These are phyloP conservation scores for Proteles cristata DNA, from an alignment of 2,113 vertebrate genomes.

Conservation along the genomic window DNA sequence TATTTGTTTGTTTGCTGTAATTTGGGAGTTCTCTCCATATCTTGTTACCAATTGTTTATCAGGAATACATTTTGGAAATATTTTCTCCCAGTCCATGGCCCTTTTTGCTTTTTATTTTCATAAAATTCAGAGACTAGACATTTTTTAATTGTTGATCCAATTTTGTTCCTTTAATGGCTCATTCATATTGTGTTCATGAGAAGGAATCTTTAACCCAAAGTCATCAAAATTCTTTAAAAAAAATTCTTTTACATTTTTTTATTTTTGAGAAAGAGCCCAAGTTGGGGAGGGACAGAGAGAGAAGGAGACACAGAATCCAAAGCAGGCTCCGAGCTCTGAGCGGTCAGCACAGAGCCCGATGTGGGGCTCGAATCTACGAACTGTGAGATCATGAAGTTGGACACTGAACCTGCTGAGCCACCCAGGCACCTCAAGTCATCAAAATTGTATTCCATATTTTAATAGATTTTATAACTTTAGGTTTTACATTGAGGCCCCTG, in stretches of 20 bases:
- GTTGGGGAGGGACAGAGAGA: too few relatives aligned
- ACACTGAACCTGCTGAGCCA: too few relatives aligned
- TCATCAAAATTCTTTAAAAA: not conserved
- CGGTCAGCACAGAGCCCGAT: too few relatives aligned
- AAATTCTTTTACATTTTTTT: too few relatives aligned
- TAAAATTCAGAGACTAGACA: not conserved
- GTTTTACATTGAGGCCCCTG: not conserved
- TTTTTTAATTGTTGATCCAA: not conserved
- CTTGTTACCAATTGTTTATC: not conserved
- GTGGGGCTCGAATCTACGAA: too few relatives aligned
- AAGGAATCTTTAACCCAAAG: not conserved
- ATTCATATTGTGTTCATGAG: not conserved
- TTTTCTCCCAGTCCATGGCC: not conserved
- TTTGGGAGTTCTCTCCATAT: not conserved
- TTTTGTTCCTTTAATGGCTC: not conserved
- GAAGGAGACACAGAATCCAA: too few relatives aligned
- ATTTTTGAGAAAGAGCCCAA: too few relatives aligned
- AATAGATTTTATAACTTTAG: not conserved
- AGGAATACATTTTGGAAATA: not conserved
- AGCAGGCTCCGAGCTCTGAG: too few relatives aligned
- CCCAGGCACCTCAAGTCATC: not conserved
- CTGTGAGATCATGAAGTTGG: too few relatives aligned
- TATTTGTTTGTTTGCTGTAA: not conserved
- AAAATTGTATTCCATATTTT: not conserved
- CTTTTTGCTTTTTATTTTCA: not conserved